Conservation (phyloP, 2,888 invertebrate species). For the Campoletis raptor region DNA sequence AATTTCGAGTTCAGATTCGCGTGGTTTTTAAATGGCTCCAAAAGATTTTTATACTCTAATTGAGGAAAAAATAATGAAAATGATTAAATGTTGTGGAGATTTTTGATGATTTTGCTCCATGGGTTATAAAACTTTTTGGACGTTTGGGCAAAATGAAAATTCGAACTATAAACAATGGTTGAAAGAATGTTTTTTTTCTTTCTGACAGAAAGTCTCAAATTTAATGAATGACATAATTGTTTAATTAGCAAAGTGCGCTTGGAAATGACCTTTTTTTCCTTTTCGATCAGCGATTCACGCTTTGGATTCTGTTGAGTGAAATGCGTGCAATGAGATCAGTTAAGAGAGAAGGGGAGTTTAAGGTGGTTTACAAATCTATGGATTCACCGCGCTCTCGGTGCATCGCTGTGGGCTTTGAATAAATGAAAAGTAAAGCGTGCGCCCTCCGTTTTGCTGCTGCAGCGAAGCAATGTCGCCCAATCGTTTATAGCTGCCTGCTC, state of each 20-base stretch:
- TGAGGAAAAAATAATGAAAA: not conserved
- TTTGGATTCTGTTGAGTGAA: not conserved
- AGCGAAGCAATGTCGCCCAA: constrained; percentile 13
- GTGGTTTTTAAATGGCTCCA: no score
- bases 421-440: constrained; percentile 76
- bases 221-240: constrained; percentile 19
- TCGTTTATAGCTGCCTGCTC: constrained; percentile 28
- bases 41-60: no score
- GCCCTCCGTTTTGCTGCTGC: constrained; percentile 41
- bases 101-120: no score
- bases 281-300: constrained; percentile 30
- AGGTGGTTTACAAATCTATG: constrained; percentile 79
- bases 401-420: constrained; percentile 77
- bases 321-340: constrained; percentile 1
- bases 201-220: not conserved
- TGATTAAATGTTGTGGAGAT: not conserved
- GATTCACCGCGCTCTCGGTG: constrained; percentile 72
- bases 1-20: no score
- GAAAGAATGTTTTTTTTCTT: not conserved
- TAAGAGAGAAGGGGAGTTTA: constrained; percentile 67
- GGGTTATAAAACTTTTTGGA: not conserved
- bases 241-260: not conserved
- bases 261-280: constrained; percentile 10
- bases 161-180: not conserved
- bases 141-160: not conserved